Percentiles rank a stretch among this genome's conserved stretches.
These are phyloP conservation scores for Adineta ricciae DNA, from an alignment of 2,888 invertebrate species.

Conservation along the genomic window DNA sequence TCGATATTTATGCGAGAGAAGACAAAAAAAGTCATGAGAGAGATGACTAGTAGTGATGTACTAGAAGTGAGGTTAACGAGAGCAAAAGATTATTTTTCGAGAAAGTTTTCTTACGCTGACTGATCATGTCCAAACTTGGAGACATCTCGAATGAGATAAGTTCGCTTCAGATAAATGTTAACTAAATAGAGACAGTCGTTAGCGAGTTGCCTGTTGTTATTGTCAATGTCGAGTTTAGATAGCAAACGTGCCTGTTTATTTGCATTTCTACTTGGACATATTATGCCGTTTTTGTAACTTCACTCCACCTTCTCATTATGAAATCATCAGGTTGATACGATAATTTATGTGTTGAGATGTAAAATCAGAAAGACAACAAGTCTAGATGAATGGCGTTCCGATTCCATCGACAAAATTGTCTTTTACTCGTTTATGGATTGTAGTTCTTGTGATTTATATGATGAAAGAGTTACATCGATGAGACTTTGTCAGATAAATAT, in stretches of 20 bases:
- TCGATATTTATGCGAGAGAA: background rate
- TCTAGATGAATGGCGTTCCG: too few relatives aligned
- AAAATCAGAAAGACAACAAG: background rate
- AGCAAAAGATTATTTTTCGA: too few relatives aligned
- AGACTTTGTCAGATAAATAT: background rate
- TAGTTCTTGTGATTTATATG: background rate
- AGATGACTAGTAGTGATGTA: too few relatives aligned
- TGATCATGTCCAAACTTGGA: background rate
- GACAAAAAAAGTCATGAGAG: background rate
- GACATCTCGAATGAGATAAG: background rate
- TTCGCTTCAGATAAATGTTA: background rate
- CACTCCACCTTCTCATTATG: background rate
- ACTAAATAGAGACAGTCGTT: constrained; percentile 5
- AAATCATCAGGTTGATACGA: background rate
- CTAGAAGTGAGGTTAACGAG: too few relatives aligned
- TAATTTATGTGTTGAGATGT: background rate
- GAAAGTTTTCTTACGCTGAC: background rate
- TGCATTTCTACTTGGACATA: background rate
- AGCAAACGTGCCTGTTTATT: background rate
- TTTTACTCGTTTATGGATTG: background rate
- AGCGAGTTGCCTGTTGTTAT: background rate
- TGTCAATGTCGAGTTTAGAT: background rate
- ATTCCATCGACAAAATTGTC: background rate
- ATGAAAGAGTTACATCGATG: background rate
- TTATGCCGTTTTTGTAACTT: background rate